phyloP scores from a whole-genome alignment of 2,797 vertebrate species.

The Pangasius krempfi region DNA sequence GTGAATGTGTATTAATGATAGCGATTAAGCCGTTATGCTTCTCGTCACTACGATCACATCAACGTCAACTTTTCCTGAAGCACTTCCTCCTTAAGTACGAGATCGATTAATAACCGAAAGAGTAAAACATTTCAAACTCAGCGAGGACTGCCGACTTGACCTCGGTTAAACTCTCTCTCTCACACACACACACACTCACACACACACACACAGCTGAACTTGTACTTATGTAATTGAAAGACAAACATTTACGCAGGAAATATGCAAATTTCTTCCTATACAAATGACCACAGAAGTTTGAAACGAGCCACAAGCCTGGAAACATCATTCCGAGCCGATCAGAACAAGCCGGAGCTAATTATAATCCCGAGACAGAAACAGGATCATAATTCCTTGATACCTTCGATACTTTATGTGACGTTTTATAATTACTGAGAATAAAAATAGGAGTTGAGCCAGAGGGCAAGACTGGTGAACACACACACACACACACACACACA shows the following conservation, averaged over 20 bases:
- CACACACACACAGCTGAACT: neutral
- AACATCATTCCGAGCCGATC: neutral
- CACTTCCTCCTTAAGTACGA: neutral
- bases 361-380: neutral
- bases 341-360: neutral
- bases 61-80: neutral
- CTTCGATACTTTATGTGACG: constrained; percentile 39
- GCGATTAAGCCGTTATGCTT: neutral
- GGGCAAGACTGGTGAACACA: constrained; percentile 61
- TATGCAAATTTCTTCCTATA: constrained; percentile 1
- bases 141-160: neutral
- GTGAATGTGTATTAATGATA: neutral
- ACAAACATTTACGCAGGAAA: neutral
- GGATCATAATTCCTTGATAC: constrained; percentile 13
- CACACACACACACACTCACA: neutral
- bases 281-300: neutral
- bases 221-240: neutral
- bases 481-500: constrained; percentile 50
- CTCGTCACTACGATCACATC: neutral
- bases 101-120: neutral
- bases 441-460: constrained; percentile 69
- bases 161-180: neutral
- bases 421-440: constrained; percentile 58
- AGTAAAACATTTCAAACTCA: neutral
- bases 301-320: neutral